These are phyloP conservation scores for Eilema depressum DNA, from an alignment of 2,888 invertebrate genomes.

Conservation along the genomic window DNA sequence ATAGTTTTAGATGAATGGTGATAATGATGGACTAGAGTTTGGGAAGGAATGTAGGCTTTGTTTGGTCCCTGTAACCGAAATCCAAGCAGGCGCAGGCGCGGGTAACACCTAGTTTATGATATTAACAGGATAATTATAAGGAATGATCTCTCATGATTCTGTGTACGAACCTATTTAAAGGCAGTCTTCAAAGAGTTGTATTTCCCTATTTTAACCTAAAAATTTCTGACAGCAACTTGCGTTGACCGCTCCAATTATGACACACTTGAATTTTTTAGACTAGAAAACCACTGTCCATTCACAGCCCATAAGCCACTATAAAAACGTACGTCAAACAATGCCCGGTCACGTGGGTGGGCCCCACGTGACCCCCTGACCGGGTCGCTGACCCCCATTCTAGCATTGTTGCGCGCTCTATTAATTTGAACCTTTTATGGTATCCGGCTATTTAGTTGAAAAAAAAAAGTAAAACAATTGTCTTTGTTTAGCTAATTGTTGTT, in stretches of 20 bases:
- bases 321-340: slow-evolving; percentile 41
- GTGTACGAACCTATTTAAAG: too few species aligned
- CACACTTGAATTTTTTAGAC: not conserved
- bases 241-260: slow-evolving; percentile 5
- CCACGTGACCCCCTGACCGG: slow-evolving; percentile 78
- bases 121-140: too few species aligned
- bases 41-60: too few species aligned
- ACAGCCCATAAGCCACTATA: slow-evolving; percentile 29
- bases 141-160: too few species aligned
- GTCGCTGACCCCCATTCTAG: slow-evolving; percentile 65
- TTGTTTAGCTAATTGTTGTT: slow-evolving; percentile 36
- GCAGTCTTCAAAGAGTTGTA: too few species aligned
- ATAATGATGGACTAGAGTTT: too few species aligned
- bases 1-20: too few species aligned
- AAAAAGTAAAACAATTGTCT: slow-evolving; percentile 66
- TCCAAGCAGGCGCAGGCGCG: too few species aligned
- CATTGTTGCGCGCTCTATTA: slow-evolving; percentile 69
- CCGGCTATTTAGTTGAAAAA: slow-evolving; percentile 59
- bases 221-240: not conserved
- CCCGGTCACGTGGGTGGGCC: slow-evolving; percentile 45
- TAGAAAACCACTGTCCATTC: slow-evolving; percentile 31
- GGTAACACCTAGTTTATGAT: too few species aligned
- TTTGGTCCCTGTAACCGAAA: too few species aligned
- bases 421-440: slow-evolving; percentile 63
- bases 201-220: not conserved